A percentile compares a stretch with the other conserved stretches of the same genome.
These are phyloP conservation scores for Rhyzopertha dominica DNA, from an alignment of 1,140 invertebrate species.

Conservation along the genomic window DNA sequence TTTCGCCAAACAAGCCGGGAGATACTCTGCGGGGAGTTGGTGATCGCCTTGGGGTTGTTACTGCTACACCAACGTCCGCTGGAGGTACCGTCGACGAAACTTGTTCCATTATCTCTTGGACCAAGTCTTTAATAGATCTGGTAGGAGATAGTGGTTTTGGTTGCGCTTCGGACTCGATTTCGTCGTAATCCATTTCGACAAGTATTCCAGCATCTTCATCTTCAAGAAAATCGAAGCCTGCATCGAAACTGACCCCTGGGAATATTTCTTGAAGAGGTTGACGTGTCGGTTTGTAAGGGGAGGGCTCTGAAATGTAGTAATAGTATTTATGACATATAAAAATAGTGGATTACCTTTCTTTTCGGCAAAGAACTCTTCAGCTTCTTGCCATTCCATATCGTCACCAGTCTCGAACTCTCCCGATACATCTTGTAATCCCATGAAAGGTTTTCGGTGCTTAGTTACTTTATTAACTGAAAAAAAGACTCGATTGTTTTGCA, in stretches of 20 bases:
- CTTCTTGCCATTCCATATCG: constrained; percentile 6
- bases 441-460: background rate
- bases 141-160: too few relatives aligned
- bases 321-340: background rate
- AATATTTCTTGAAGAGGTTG: too few relatives aligned
- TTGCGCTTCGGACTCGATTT: too few relatives aligned
- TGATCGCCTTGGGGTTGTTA: constrained; percentile 8
- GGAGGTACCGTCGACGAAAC: background rate
- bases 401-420: background rate
- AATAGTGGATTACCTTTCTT: background rate
- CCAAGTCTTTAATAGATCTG: too few relatives aligned
- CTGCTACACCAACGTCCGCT: background rate
- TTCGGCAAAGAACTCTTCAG: background rate
- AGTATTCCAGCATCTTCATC: too few relatives aligned
- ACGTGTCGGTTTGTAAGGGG: too few relatives aligned
- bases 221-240: too few relatives aligned
- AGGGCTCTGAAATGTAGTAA: background rate
- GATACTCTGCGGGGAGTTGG: too few relatives aligned
- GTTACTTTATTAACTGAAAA: background rate
- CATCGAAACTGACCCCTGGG: too few relatives aligned
- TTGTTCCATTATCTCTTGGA: too few relatives aligned
- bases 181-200: too few relatives aligned
- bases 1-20: too few relatives aligned
- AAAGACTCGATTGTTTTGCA: background rate
- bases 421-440: background rate